A percentile compares a stretch with the other conserved stretches of the same genome.
These are phyloP conservation scores for Triops longicaudatus DNA, from an alignment of 1,140 invertebrate species.

Conservation along the genomic window DNA sequence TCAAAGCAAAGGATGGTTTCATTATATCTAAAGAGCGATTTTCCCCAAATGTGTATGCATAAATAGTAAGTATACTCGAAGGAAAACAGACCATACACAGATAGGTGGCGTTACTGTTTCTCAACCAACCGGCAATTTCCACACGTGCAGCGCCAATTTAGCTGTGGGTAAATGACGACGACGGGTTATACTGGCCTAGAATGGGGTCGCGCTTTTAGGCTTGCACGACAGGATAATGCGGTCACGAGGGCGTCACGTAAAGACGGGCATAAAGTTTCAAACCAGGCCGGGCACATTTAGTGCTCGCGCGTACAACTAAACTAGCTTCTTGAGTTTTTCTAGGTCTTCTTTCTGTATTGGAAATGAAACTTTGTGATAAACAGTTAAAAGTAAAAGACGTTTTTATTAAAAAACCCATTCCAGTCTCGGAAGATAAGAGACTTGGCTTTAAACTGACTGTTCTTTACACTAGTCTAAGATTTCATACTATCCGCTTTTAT, in stretches of 20 bases:
- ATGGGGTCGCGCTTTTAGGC: neutral
- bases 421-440: too few species aligned
- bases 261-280: neutral
- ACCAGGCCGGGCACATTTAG: too few species aligned
- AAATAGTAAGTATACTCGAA: neutral
- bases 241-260: neutral
- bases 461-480: too few species aligned
- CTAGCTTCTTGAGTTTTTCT: too few species aligned
- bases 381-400: too few species aligned
- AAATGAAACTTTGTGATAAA: too few species aligned
- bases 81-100: conserved; percentile 1
- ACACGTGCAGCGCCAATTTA: neutral
- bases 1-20: neutral
- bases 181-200: neutral
- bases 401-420: too few species aligned
- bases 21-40: neutral
- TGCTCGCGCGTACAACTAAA: too few species aligned
- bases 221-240: neutral
- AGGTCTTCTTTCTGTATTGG: too few species aligned
- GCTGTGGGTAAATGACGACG: neutral
- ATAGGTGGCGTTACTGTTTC: neutral
- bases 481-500: too few species aligned
- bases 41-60: neutral
- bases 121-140: conserved; percentile 10
- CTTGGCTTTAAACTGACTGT: too few species aligned